A percentile compares a stretch with the other conserved stretches of the same genome.
phyloP scores from a whole-genome alignment of 2,797 vertebrate species.

The Hemitrygon akajei region DNA sequence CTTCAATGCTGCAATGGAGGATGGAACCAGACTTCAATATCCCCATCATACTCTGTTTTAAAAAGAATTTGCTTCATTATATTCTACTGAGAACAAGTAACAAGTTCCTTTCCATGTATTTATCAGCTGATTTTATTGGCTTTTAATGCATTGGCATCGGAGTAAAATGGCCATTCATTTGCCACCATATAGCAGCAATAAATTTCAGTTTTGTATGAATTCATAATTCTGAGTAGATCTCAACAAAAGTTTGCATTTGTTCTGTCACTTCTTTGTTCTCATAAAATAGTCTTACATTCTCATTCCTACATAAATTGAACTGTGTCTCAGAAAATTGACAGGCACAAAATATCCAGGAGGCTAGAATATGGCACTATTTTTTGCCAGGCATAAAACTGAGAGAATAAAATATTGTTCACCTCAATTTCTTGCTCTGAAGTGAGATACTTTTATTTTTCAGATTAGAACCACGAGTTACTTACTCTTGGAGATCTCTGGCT shows the following conservation, averaged over 20 bases:
- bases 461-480: neutral
- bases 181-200: neutral
- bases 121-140: neutral
- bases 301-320: neutral
- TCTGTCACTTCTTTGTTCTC: neutral
- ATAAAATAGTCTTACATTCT: neutral
- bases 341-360: neutral
- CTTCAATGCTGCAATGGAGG: neutral
- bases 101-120: neutral
- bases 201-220: neutral
- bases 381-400: neutral
- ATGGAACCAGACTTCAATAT: neutral
- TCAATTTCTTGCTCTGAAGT: neutral
- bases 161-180: neutral
- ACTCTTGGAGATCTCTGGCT: neutral
- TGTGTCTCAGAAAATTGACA: neutral
- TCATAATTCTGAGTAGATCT: neutral
- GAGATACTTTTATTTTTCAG: neutral
- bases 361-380: neutral
- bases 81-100: neutral
- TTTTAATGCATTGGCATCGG: neutral
- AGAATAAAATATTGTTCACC: neutral
- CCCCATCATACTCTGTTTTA: neutral
- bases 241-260: neutral
- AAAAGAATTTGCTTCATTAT: neutral